Conservation (phyloP, 1,140 invertebrate species). For the Hermetia illucens region DNA sequence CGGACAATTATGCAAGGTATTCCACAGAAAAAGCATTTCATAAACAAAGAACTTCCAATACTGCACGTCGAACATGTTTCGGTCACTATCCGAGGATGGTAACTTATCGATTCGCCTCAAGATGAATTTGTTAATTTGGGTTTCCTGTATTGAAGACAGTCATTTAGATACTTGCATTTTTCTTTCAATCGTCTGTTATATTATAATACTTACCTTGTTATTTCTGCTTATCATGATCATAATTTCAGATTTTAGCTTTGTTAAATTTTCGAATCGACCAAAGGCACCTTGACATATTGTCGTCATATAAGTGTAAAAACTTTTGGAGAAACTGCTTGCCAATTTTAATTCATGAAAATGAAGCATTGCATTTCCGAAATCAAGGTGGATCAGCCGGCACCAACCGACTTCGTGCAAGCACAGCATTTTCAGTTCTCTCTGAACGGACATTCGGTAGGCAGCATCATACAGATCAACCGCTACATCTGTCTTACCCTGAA, state of each 20-base stretch:
- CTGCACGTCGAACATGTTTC: conserved; percentile 10
- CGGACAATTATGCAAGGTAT: conserved; percentile 47
- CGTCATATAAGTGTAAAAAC: conserved; percentile 51
- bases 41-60: conserved; percentile 45
- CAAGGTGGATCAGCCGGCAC: conserved; percentile 49
- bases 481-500: conserved; percentile 41
- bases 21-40: conserved; percentile 58
- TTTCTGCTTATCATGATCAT: background rate
- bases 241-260: too few species aligned
- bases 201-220: too few species aligned
- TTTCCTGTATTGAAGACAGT: background rate
- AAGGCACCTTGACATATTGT: conserved; percentile 18
- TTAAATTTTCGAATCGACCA: background rate
- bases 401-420: conserved; percentile 57
- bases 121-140: conserved; percentile 1
- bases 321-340: conserved; percentile 44
- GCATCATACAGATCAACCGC: conserved; percentile 42
- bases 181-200: too few species aligned
- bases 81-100: background rate
- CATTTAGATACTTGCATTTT: too few species aligned
- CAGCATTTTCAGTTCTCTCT: conserved; percentile 47
- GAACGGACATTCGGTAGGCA: conserved; percentile 42
- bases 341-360: conserved; percentile 1
- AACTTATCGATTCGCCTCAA: background rate
- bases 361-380: conserved; percentile 35